Percentiles rank a stretch among this genome's conserved stretches.
Evolutionary conservation across 2,797 vertebrate genomes (phyloP).

Genomic region (Chaetophractus vellerosus): DNA sequence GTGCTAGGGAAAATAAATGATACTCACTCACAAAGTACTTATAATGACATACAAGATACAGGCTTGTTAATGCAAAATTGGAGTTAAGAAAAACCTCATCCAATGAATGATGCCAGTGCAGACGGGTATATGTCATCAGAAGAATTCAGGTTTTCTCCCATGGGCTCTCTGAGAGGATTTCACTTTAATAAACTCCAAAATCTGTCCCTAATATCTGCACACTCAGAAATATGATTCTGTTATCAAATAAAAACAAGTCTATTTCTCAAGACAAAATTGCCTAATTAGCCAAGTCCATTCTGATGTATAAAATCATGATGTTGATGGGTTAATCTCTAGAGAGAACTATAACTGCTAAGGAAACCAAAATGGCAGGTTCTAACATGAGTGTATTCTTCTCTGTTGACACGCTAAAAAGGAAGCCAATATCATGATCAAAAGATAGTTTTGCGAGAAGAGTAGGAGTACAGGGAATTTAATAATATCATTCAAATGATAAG

Average conservation of each 20-base stretch:
- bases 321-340: neutral
- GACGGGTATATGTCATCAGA: too few relatives aligned
- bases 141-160: neutral
- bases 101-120: neutral
- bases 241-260: neutral
- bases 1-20: constrained; percentile 56
- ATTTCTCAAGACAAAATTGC: neutral
- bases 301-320: neutral
- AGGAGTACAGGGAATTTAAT: neutral
- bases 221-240: constrained; percentile 2
- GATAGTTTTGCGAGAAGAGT: neutral
- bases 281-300: neutral
- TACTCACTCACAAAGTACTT: neutral
- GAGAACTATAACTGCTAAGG: neutral
- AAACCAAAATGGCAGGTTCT: neutral
- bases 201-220: neutral
- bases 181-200: neutral
- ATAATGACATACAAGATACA: neutral
- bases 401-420: neutral
- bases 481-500: neutral
- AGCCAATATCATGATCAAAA: neutral
- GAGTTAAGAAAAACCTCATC: neutral
- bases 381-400: neutral
- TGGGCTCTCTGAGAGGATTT: neutral
- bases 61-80: neutral